Base-by-base conservation (phyloP, 2,888 invertebrate species). In the Caenorhabditis angaria region DNA sequence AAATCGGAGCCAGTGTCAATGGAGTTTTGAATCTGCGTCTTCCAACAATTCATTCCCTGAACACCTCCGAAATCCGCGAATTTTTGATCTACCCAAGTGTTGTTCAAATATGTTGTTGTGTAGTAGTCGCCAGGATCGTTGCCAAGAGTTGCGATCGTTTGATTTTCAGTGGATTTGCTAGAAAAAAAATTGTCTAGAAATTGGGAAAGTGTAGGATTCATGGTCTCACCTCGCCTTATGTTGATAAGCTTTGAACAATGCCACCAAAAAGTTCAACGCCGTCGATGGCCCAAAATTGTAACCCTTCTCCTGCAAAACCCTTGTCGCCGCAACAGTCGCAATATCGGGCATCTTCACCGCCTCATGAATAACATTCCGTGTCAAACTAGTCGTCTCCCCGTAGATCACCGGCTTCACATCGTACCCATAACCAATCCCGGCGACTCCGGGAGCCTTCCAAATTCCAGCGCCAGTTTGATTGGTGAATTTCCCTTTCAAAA, bases 391-490 rank as follows among this genome's bases (percentile, higher is more conserved):
- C 4, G 76, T 81, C 25, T 78, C 68, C 29, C 79, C 78, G 60
- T 68, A 81, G 24, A 64, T 24, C 5, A 81, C 75, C 22, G 81
- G 81, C 41, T 73, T 69, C 47, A 77, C 67, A 51, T 78, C 76
- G 66, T 81, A 82, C 10, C 84, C 83, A 63, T 83, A 84, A 1
- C 84, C 84, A 25, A 81, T 82, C 10, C 84, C 84, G 22, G 81
- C 82, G 35, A 84, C 68, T 18, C 84, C 84, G 0, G 84, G 84
- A 5, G 71, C 59, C 12, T 65, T 66, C 84, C 84, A 84, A 1
- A 80, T 69, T 0, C 72, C 59, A n/a, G 57, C 71, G 27, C 82
- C 83, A 12, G 75, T 72, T 47, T 81, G 80, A 54, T 81, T 82
- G 14, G 76, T 78, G 66, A 83, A 83, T 64, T 74, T 70, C 54